Conservation (phyloP, 2,797 vertebrate species). For the Triplophysa yarkandensis region DNA sequence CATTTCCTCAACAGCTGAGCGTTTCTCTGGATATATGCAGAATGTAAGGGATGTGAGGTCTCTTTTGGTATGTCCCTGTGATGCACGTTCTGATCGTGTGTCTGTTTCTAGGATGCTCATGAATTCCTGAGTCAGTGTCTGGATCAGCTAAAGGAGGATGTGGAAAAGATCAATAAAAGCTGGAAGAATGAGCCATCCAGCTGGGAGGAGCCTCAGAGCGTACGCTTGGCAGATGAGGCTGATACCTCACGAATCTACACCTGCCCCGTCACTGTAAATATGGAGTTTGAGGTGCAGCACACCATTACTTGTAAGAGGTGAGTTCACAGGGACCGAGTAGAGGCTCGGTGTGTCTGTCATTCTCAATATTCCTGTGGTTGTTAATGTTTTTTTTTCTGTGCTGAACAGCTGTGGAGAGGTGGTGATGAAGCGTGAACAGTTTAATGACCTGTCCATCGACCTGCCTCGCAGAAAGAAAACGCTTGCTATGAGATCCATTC, state of each 20-base stretch:
- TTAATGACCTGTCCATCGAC: conserved; percentile 97
- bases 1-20: conserved; percentile 95
- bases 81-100: not conserved
- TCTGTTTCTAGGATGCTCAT: conserved; percentile 87
- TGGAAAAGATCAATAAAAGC: conserved; percentile 95
- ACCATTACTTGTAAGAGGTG: conserved; percentile 96
- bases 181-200: conserved; percentile 81
- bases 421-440: conserved; percentile 93
- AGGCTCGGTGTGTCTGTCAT: no score
- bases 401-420: conserved; percentile 87
- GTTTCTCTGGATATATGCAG: conserved; percentile 98
- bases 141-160: conserved; percentile 98
- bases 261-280: conserved; percentile 92
- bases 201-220: conserved; percentile 77
- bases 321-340: conserved; percentile 54
- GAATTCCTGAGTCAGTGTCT: conserved; percentile 98
- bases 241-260: conserved; percentile 89
- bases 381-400: conserved; percentile 12
- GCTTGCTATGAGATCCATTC: conserved; percentile 89
- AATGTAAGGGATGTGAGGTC: conserved; percentile 80
- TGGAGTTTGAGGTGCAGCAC: conserved; percentile 98
- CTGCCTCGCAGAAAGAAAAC: conserved; percentile 92
- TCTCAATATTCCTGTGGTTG: no score
- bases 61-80: not conserved
- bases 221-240: conserved; percentile 78